Evolutionary conservation across 1,140 invertebrate species (phyloP), one percentile per base, ranked within the genome.

Genomic region (Trichogramma pretiosum): DNA sequence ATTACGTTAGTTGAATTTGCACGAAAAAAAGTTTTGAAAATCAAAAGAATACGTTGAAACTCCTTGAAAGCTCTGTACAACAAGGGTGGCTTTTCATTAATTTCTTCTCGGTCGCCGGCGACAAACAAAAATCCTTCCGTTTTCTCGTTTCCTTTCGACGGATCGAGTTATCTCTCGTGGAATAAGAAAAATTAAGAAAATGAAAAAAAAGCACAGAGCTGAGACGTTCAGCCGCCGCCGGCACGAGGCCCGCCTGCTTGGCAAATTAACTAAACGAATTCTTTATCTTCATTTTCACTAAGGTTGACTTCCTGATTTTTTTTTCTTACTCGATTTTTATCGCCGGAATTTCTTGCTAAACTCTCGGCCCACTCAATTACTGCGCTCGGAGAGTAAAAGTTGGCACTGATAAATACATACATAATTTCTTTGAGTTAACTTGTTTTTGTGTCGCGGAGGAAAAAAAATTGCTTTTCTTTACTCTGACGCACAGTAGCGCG

Each of bases 401-500:
- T n/a, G n/a, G n/a, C n/a, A n/a, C n/a, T n/a, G n/a, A n/a, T n/a
- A n/a, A n/a, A n/a, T n/a, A n/a, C n/a, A n/a, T n/a, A n/a, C n/a
- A n/a, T n/a, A n/a, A n/a, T n/a, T n/a, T n/a, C n/a, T n/a, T n/a
- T n/a, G n/a, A n/a, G n/a, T n/a, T n/a, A n/a, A n/a, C n/a, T n/a
- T n/a, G n/a, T n/a, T n/a, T 35, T 36, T 30, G 16, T 14, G 18
- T 14, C 19, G 16, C 17, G 48, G 48, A 58, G n/a, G n/a, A n/a
- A n/a, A n/a, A n/a, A n/a, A n/a, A n/a, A 55, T 52, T 46, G 35
- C 48, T 53, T 52, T 54, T 50, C 50, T 30, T 52, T 54, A 53
- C 46, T 45, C 50, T 21, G n/a, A n/a, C n/a, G n/a, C n/a, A n/a
- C n/a, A n/a, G n/a, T n/a, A n/a, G n/a, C n/a, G n/a, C n/a, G n/a